Evolutionary conservation across 35 echinoderm and acorn worm genomes (phyloP).

Genomic region (Heliocidaris erythrogramma): DNA sequence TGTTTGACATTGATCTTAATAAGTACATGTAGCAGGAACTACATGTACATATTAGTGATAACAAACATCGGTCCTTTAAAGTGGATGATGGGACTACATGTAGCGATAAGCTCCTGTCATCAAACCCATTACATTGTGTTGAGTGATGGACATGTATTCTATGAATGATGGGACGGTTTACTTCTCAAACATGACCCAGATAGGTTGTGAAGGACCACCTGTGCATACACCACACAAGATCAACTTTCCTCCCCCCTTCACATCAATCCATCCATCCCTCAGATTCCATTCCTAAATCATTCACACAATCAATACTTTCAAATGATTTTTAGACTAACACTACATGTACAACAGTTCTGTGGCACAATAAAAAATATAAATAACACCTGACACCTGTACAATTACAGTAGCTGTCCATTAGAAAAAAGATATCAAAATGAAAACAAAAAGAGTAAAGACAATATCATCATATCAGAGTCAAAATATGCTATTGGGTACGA

Average conservation of each 20-base stretch:
- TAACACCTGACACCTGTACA: neutral
- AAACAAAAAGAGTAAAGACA: neutral
- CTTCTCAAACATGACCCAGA: conserved; percentile 29
- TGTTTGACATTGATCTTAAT: no score
- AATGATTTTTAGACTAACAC: neutral
- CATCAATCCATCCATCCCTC: neutral
- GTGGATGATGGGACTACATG: neutral
- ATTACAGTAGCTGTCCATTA: neutral
- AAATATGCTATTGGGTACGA: neutral
- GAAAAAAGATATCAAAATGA: neutral
- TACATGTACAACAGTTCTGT: neutral
- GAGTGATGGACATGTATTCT: conserved; percentile 10
- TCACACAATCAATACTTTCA: neutral
- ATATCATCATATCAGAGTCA: neutral
- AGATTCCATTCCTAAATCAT: neutral
- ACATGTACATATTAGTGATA: neutral
- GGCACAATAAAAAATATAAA: neutral
- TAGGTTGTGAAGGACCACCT: conserved; percentile 23
- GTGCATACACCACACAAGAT: neutral
- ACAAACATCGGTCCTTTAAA: neutral
- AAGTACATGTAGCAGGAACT: neutral
- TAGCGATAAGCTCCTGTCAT: neutral
- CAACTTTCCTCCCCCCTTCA: neutral
- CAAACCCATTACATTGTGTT: conserved; percentile 2
- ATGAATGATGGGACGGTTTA: neutral